Evolutionary conservation across 2,888 invertebrate genomes (phyloP), one percentile per base, ranked within the genome.

Genomic region (Timema podura): DNA sequence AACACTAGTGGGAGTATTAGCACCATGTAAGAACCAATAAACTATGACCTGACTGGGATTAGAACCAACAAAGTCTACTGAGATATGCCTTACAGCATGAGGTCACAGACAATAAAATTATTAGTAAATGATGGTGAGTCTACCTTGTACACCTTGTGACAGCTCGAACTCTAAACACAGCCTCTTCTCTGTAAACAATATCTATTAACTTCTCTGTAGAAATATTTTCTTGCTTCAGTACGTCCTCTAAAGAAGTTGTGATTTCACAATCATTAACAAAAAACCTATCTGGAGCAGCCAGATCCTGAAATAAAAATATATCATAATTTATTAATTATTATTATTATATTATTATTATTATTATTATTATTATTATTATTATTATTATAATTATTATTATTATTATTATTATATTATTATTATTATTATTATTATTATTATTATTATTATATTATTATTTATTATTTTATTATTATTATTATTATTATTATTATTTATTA

Each of bases 101-200:
- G 65, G 57, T 48, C 45, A 11, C 57, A 13, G 30, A 6, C n/a
- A 49, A 57, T 48, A 59, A 10, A 67, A 67, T 10, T 51, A 6
- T 45, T 30, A 68, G 16, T 7, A 46, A 45, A 66, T 46, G 54
- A 73, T n/a, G 13, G 64, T 13, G 7, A 70, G 65, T 48, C 72
- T 80, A 89, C 89, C 89, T 87, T 74, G 95, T 96, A 80, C 98
- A 98, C 80, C 98, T 85, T 15, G 98, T 97, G 11, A 98, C 95
- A 7, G 98, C 91, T 72, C 91, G 86, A 1, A 95, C 95, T 84
- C 89, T 88, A 80, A 99, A 99, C 45, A 98, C 89, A 2, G 99
- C 98, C 83, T 99, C 97, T 68, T 98, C 96, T 79, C 98, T 96
- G 80, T 97, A 99, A 68, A 97, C 85, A 75, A 99, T 96, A 76